Percentiles rank a stretch among this genome's conserved stretches.
Evolutionary conservation across 35 echinoderm and acorn worm species (phyloP).

Genomic region (Ophiothrix spiculata): DNA sequence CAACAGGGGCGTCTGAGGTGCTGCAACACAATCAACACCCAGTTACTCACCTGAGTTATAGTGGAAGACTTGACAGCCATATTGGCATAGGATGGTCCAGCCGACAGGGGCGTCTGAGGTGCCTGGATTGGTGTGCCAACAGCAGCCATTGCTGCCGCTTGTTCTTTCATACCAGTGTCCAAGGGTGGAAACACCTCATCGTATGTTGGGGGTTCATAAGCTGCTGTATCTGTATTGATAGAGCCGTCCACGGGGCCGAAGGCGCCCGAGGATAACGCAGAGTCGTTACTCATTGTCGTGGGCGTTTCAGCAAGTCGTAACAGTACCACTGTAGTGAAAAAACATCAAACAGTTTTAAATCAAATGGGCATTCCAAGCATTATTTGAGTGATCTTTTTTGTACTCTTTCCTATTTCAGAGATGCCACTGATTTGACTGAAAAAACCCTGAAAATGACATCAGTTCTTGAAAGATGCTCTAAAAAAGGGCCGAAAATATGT

Average conservation of each 20-base stretch:
- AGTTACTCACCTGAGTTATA: conserved; percentile 96
- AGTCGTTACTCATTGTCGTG: conserved; percentile 16
- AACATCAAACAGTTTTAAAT: conserved; percentile 82
- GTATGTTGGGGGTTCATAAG: conserved; percentile 92
- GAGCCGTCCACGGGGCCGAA: conserved; percentile 33
- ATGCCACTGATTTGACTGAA: no score
- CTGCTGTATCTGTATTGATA: conserved; percentile 66
- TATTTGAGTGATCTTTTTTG: not conserved
- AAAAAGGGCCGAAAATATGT: no score
- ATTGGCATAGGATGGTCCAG: conserved; percentile 84
- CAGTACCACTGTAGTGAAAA: conserved; percentile 90
- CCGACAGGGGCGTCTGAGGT: conserved; percentile 8
- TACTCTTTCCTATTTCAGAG: not conserved
- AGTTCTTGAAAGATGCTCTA: no score
- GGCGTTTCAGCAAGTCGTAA: conserved; percentile 44
- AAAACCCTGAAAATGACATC: not conserved
- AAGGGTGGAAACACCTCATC: conserved; percentile 91
- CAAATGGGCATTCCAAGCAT: conserved; percentile 41
- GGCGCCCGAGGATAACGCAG: conserved; percentile 20
- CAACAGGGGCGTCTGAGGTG: no score
- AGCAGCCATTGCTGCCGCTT: not conserved
- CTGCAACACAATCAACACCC: no score
- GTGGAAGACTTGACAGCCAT: conserved; percentile 99
- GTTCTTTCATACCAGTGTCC: not conserved
- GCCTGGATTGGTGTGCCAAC: conserved; percentile 3